These are phyloP conservation scores for Nemapogon koenigi DNA, from an alignment of 2,888 invertebrate genomes.

Conservation along the genomic window DNA sequence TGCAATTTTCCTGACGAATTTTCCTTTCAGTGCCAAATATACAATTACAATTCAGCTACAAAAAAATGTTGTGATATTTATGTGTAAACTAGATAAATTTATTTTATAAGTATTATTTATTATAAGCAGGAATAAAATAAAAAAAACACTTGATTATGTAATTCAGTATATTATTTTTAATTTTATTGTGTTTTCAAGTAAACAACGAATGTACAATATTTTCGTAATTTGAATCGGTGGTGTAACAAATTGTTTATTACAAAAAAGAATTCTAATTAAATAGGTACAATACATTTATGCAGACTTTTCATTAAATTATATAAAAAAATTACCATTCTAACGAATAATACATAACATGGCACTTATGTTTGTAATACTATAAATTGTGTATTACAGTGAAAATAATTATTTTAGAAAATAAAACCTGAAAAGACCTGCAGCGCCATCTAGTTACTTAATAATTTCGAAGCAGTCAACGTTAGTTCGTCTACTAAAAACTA, in stretches of 20 bases:
- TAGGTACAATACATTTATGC: too few species aligned
- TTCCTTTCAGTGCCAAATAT: too few species aligned
- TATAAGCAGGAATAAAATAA: not conserved
- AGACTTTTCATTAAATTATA: too few species aligned
- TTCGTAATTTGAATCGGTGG: constrained; percentile 1
- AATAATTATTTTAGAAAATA: not conserved
- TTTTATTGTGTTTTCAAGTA: not conserved
- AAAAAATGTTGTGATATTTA: too few species aligned
- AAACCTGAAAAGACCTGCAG: not conserved
- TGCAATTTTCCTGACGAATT: too few species aligned
- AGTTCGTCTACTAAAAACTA: not conserved
- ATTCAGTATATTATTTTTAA: not conserved
- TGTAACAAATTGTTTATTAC: not conserved
- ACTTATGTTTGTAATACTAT: not conserved
- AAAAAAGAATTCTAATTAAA: too few species aligned
- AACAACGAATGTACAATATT: not conserved
- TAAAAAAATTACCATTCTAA: too few species aligned
- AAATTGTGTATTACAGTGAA: not conserved
- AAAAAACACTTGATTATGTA: not conserved
- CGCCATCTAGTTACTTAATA: constrained; percentile 2
- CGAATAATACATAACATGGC: constrained; percentile 7
- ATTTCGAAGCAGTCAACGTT: not conserved
- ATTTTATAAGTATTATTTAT: not conserved
- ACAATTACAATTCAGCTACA: too few species aligned
- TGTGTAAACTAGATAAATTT: too few species aligned